phyloP scores from a whole-genome alignment of 2,113 vertebrate species.

The Heterocephalus glaber region DNA sequence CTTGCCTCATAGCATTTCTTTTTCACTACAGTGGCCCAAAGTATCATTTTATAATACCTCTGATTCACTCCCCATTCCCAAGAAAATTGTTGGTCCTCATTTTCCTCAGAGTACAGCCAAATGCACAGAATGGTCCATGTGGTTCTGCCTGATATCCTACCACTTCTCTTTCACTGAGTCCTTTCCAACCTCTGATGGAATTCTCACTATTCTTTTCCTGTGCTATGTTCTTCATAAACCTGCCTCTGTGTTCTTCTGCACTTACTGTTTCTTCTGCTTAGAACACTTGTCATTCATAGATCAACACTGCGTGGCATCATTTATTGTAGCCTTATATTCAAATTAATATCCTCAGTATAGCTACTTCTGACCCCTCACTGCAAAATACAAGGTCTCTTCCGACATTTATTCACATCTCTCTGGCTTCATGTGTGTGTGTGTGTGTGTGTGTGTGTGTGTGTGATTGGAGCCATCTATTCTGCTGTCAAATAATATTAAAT shows the following conservation, averaged over 20 bases:
- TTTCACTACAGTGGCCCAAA: neutral
- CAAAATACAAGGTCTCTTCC: neutral
- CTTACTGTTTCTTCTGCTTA: neutral
- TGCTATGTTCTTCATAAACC: neutral
- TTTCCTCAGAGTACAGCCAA: neutral
- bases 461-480: neutral
- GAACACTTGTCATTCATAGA: neutral
- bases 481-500: neutral
- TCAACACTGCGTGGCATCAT: neutral
- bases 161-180: neutral
- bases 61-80: neutral
- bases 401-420: neutral
- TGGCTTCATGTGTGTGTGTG: neutral
- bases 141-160: neutral
- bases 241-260: neutral
- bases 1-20: neutral
- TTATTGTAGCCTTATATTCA: neutral
- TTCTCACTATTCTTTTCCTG: neutral
- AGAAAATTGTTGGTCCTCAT: rapidly evolving
- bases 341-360: neutral
- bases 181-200: neutral
- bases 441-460: neutral
- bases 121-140: neutral
- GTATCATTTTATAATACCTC: neutral
- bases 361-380: neutral